Percentiles rank a stretch among this genome's conserved stretches.
These are phyloP conservation scores for Tenodera sinensis DNA, from an alignment of 2,888 invertebrate genomes.

Conservation along the genomic window DNA sequence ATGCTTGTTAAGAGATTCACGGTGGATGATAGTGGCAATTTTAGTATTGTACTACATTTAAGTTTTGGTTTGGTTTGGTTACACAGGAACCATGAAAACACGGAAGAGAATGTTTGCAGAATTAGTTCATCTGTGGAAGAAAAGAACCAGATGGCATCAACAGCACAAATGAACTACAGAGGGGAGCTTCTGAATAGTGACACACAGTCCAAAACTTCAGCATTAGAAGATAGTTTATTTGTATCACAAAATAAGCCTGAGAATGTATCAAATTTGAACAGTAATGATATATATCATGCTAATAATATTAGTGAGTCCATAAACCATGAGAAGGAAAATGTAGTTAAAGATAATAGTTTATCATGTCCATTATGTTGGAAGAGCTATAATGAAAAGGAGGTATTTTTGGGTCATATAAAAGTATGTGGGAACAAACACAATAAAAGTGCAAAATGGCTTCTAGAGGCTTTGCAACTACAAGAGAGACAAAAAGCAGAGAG, in stretches of 20 bases:
- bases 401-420: slow-evolving; percentile 41
- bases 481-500: slow-evolving; percentile 45
- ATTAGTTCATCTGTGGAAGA: not conserved
- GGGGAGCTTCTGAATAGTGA: not conserved
- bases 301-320: not conserved
- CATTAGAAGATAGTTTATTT: not conserved
- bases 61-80: not conserved
- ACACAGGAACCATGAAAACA: not conserved
- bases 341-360: not conserved
- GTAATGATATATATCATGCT: not conserved
- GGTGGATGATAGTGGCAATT: not conserved
- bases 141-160: not conserved
- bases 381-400: slow-evolving; percentile 36
- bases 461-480: slow-evolving; percentile 44
- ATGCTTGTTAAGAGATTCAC: not conserved
- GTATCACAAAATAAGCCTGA: not conserved
- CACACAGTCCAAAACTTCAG: not conserved
- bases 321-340: not conserved
- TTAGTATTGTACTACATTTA: not conserved
- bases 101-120: not conserved
- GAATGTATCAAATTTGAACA: not conserved
- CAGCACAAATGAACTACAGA: not conserved
- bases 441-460: slow-evolving; percentile 41
- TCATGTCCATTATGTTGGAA: slow-evolving; percentile 44
- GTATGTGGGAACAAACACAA: slow-evolving; percentile 44